Evolutionary conservation across 2,797 vertebrate genomes (phyloP), one percentile per base, ranked within the genome.

Genomic region (Helostoma temminkii): DNA sequence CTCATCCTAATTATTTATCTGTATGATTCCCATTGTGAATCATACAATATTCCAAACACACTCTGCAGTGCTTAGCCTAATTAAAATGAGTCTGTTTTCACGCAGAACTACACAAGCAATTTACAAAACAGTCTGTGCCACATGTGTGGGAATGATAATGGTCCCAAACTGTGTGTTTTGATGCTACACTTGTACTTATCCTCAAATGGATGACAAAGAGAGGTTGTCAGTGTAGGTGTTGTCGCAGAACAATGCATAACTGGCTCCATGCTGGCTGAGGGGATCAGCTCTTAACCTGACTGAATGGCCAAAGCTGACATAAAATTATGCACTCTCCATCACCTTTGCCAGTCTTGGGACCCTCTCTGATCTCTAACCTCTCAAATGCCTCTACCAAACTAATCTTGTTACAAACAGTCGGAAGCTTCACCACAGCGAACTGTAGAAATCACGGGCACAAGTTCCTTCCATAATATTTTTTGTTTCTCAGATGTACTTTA

Each of bases 391-490:
- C 41, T 32, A 2, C 37, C 7, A 28, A 57, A 43, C 59, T 72
- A 34, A 43, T 24, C 1, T 16, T 14, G 49, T 19, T 15, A 43
- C 30, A 18, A 58, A 54, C 52, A 50, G 34, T 47, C 26, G 66
- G 66, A 62, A 72, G 62, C 18, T 54, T 43, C 52, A 37, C 30
- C 48, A 43, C 41, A 56, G 66, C 43, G 65, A 69, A 71, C 58
- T 39, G 56, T 46, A 68, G 67, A 42, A 50, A 36, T 58, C 55
- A 34, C 22, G 19, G 21, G 19, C 61, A 58, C 66, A 49, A 64
- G 53, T 37, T 63, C 71, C 73, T 80, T 62, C 45, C 22, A 24
- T 78, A 66, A 86, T 66, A 60, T 45, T 14, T 65, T 82, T 78
- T 77, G 56, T 49, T 74, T 50, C 47, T 66, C 47, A 24, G 41